Evolutionary conservation across 1,140 invertebrate species (phyloP).

Genomic region (Chrysoperla carnea): DNA sequence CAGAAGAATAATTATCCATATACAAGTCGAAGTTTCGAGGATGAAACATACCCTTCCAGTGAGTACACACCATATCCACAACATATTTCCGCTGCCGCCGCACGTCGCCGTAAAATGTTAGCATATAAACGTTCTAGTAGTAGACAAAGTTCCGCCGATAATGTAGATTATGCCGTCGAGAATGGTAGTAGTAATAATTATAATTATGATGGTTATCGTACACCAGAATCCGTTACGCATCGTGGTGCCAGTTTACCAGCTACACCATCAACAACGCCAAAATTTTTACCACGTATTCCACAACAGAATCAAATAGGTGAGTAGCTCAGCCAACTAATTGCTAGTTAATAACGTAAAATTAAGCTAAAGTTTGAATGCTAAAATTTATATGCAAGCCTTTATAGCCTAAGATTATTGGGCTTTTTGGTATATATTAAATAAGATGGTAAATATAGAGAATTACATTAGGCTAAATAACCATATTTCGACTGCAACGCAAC

Average conservation of each 20-base stretch:
- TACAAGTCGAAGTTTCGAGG: constrained; percentile 3
- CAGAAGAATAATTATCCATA: constrained; percentile 1
- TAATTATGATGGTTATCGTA: constrained; percentile 14
- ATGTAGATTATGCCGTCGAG: constrained; percentile 4
- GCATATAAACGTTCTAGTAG: constrained; percentile 13
- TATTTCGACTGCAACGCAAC: too few relatives aligned
- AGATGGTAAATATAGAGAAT: too few relatives aligned
- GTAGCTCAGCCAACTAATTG: too few relatives aligned
- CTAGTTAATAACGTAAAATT: too few relatives aligned
- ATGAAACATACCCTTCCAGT: background rate
- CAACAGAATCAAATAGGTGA: constrained; percentile 1
- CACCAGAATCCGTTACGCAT: constrained; percentile 11
- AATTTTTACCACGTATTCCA: constrained; percentile 13
- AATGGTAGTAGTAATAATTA: background rate
- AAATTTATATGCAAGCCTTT: too few relatives aligned
- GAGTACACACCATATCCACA: background rate
- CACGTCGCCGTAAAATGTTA: constrained; percentile 1
- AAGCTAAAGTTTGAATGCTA: too few relatives aligned
- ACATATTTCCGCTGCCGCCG: constrained; percentile 2
- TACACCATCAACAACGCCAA: constrained; percentile 19
- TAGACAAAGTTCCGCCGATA: constrained; percentile 17
- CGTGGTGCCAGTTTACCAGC: constrained; percentile 21
- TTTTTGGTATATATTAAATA: too few relatives aligned
- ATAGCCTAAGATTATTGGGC: too few relatives aligned
- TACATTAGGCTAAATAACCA: too few relatives aligned